Conservation (phyloP, 2,888 invertebrate genomes). For the Scaptodrosophila latifasciaeformis region DNA sequence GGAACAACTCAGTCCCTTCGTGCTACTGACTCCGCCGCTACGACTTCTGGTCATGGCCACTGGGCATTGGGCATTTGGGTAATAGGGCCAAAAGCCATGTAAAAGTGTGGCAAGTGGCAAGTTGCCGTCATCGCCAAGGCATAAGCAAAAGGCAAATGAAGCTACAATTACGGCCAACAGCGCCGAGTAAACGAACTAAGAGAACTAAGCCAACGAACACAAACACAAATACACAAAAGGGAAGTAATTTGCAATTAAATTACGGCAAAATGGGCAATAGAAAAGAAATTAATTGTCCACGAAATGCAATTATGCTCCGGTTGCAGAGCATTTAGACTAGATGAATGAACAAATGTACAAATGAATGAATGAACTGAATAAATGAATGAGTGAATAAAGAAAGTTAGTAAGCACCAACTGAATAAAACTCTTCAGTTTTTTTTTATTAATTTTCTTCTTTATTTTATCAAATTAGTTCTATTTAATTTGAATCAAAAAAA, state of each 20-base stretch:
- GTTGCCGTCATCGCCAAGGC: conserved; percentile 23
- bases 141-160: conserved; percentile 59
- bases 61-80: conserved; percentile 4
- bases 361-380: conserved; percentile 34
- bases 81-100: conserved; percentile 33
- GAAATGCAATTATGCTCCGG: conserved; percentile 75
- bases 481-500: neutral
- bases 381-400: conserved; percentile 10
- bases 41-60: conserved; percentile 1
- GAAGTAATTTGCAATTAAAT: conserved; percentile 76
- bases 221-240: conserved; percentile 51
- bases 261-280: conserved; percentile 75
- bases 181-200: too few species aligned
- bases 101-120: conserved; percentile 17
- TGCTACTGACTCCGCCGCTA: conserved; percentile 1
- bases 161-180: conserved; percentile 54
- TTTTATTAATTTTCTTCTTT: neutral
- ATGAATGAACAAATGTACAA: conserved; percentile 11
- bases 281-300: conserved; percentile 76
- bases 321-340: conserved; percentile 38
- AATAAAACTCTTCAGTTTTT: neutral
- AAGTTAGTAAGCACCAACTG: neutral
- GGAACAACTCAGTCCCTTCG: neutral
- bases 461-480: neutral
- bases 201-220: conserved; percentile 3